Evolutionary conservation across 1,140 invertebrate species (phyloP), one percentile per base, ranked within the genome.

Genomic region (Agraylea sexmaculata): DNA sequence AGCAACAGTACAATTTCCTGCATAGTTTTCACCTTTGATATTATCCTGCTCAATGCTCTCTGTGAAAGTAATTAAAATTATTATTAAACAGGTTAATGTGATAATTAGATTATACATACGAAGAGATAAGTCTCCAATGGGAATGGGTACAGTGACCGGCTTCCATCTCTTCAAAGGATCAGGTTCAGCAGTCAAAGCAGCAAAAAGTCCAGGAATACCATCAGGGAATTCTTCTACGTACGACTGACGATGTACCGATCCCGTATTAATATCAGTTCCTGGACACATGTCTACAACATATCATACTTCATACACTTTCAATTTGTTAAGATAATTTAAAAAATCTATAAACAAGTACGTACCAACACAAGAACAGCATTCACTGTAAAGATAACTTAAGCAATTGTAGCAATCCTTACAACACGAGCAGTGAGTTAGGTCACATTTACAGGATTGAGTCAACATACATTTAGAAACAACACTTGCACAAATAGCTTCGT

Each of bases 301-400:
- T 44, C n/a, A n/a, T n/a, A n/a, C n/a, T n/a, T n/a, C 18, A 28
- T 6, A 16, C 11, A 13, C 6, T 11, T 11, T 25, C 16, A 37
- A 37, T 25, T 2, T n/a, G 10, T 16, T 5, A n/a, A 13, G 7
- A 16, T 16, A n/a, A 13, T 18, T 4, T 31, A 43, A 27, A 30
- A n/a, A n/a, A n/a, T n/a, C n/a, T n/a, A n/a, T n/a, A n/a, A n/a
- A n/a, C n/a, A n/a, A n/a, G n/a, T n/a, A 61, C 80, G 77, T 65
- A 90, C 87, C 87, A 51, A 95, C 85, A 72, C 91, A 96, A 29
- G 87, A 90, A 56, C 92, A 96, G 62, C 92, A 95, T 60, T 95
- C 88, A 46, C 77, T 80, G 56, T 90, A 95, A 5, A 93, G 66
- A 51, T 86, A 80, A 47, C 82, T 83, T 16, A 95, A 70, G 54